Evolutionary conservation across 1,140 invertebrate genomes (phyloP).

Genomic region (Thaumatotibia leucotreta): DNA sequence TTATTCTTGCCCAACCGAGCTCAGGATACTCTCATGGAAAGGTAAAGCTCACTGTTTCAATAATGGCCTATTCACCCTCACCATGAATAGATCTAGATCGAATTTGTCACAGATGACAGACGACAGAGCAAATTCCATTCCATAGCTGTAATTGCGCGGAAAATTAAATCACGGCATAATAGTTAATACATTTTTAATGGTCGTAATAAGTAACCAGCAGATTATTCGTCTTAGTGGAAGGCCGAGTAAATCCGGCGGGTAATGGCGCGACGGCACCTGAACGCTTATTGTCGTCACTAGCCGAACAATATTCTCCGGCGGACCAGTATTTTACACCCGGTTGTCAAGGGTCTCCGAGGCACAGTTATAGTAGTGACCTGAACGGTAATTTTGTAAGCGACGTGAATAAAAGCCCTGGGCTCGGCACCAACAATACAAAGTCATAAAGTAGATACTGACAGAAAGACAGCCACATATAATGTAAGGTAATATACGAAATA

Average conservation of each 20-base stretch:
- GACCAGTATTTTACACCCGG: too few species aligned
- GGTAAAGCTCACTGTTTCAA: too few species aligned
- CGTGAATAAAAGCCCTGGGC: too few species aligned
- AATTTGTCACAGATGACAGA: neutral
- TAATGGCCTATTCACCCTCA: neutral
- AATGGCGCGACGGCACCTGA: slow-evolving; percentile 58
- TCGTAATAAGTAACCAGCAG: slow-evolving; percentile 36
- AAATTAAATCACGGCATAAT: slow-evolving; percentile 8
- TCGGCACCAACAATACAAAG: too few species aligned
- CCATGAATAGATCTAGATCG: neutral
- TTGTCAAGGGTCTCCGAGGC: too few species aligned
- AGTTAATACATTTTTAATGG: slow-evolving; percentile 44
- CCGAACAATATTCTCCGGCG: neutral
- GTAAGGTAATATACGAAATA: too few species aligned
- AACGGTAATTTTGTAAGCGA: too few species aligned
- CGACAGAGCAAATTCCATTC: neutral
- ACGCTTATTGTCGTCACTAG: slow-evolving; percentile 1
- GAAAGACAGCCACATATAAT: too few species aligned
- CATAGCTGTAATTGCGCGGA: neutral
- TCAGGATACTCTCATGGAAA: too few species aligned
- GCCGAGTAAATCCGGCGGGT: slow-evolving; percentile 54
- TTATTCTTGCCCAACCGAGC: too few species aligned
- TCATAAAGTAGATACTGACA: too few species aligned
- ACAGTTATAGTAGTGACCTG: too few species aligned
- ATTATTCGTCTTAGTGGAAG: slow-evolving; percentile 32